These are phyloP conservation scores for Mungos mungo DNA, from an alignment of 2,113 vertebrate species.

Conservation along the genomic window DNA sequence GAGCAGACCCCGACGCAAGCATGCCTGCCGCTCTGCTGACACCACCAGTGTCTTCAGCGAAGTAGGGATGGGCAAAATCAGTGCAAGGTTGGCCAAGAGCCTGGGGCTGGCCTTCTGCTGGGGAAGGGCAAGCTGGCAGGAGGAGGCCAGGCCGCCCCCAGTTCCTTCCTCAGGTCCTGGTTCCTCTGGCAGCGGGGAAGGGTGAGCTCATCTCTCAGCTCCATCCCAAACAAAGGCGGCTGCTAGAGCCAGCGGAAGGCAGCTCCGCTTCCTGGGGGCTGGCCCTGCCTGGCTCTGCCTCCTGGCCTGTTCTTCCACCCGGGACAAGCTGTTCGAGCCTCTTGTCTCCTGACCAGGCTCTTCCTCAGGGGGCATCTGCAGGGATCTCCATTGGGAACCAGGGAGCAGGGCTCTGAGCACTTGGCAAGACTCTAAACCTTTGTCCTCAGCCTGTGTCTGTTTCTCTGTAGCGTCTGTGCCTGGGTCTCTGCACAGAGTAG, in stretches of 20 bases:
- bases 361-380: background rate
- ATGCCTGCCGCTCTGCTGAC: background rate
- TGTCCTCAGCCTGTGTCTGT: background rate
- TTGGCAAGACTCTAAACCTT: background rate
- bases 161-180: constrained; percentile 58
- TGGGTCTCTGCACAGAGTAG: background rate
- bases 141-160: constrained; percentile 58
- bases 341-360: background rate
- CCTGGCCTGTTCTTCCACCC: background rate
- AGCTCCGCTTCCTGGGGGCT: constrained; percentile 67
- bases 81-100: constrained; percentile 70
- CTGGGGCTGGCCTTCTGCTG: constrained; percentile 76
- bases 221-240: constrained; percentile 62
- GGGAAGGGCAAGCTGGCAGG: constrained; percentile 61
- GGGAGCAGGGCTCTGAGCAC: background rate
- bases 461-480: background rate
- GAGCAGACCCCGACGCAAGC: background rate
- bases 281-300: constrained; percentile 64
- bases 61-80: constrained; percentile 39
- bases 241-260: constrained; percentile 59
- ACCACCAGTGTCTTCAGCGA: background rate
- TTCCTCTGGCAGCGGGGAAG: constrained; percentile 58
- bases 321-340: constrained; percentile 50
- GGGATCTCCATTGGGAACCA: background rate
- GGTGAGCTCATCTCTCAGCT: constrained; percentile 76